Percentiles rank a stretch among this genome's conserved stretches.
Conservation (phyloP, 2,888 invertebrate genomes). For the Chloroclysta siterata region DNA sequence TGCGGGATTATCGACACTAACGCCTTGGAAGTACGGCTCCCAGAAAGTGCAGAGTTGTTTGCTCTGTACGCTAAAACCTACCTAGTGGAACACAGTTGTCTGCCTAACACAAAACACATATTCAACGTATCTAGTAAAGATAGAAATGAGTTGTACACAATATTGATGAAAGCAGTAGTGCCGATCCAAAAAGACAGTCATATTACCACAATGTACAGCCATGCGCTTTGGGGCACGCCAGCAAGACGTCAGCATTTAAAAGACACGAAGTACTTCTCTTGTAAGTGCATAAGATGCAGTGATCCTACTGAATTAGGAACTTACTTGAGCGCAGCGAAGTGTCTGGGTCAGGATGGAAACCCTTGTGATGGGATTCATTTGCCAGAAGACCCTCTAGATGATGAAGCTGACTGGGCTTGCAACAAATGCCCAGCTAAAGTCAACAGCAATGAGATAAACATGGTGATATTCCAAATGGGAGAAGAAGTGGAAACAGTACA, state of each 20-base stretch:
- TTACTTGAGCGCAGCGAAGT: conserved; percentile 89
- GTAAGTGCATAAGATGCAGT: conserved; percentile 89
- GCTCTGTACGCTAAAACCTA: conserved; percentile 91
- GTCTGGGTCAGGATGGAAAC: conserved; percentile 84
- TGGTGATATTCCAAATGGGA: conserved; percentile 89
- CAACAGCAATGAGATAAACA: conserved; percentile 86
- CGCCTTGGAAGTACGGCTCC: conserved; percentile 89
- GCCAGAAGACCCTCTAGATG: conserved; percentile 88
- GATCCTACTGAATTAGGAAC: conserved; percentile 93
- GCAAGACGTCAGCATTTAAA: conserved; percentile 91
- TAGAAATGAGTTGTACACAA: conserved; percentile 84
- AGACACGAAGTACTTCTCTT: conserved; percentile 92
- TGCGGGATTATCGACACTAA: conserved; percentile 94
- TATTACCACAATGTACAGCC: conserved; percentile 93
- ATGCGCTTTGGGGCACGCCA: conserved; percentile 94
- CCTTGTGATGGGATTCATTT: conserved; percentile 89
- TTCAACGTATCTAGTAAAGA: conserved; percentile 85
- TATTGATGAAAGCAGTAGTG: conserved; percentile 88
- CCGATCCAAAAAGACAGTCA: conserved; percentile 89
- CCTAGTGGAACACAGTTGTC: conserved; percentile 92
- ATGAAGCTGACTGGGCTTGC: conserved; percentile 91
- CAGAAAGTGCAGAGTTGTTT: conserved; percentile 88
- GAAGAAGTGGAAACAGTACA: conserved; percentile 90
- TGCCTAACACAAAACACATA: conserved; percentile 91
- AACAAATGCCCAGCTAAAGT: conserved; percentile 88